These are phyloP conservation scores for Mus spicilegus DNA, from an alignment of 2,113 vertebrate genomes.

Conservation along the genomic window DNA sequence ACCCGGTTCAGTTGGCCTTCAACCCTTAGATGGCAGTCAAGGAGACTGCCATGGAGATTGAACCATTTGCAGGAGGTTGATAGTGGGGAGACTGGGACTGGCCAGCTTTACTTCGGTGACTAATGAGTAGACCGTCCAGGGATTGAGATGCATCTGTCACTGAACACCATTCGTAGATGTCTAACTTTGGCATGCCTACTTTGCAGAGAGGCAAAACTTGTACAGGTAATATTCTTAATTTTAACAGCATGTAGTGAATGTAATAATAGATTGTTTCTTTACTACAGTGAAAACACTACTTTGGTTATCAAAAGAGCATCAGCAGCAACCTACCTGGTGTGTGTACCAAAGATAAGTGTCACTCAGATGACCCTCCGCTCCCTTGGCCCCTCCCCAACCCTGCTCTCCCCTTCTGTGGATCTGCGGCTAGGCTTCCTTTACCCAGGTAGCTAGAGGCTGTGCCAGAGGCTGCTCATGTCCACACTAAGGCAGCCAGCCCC, in stretches of 20 bases:
- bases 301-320: background rate
- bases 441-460: background rate
- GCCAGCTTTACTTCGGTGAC: background rate
- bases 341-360: conserved; percentile 6
- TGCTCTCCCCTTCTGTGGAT: background rate
- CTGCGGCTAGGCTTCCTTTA: background rate
- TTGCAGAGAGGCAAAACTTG: background rate
- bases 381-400: too few species aligned
- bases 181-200: background rate
- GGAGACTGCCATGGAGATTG: background rate
- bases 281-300: background rate
- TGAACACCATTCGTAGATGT: conserved; percentile 22
- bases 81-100: too few species aligned
- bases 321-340: background rate
- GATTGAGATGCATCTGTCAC: background rate
- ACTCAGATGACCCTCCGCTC: background rate
- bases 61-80: too few species aligned
- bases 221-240: background rate
- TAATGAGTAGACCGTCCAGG: background rate
- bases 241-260: background rate
- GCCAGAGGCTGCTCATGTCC: background rate
- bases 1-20: background rate
- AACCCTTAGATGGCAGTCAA: background rate
- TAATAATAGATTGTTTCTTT: background rate
- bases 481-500: background rate